Percentiles rank a stretch among this genome's conserved stretches.
phyloP scores from a whole-genome alignment of 2,113 vertebrate genomes.

The Psephotus haematonotus region DNA sequence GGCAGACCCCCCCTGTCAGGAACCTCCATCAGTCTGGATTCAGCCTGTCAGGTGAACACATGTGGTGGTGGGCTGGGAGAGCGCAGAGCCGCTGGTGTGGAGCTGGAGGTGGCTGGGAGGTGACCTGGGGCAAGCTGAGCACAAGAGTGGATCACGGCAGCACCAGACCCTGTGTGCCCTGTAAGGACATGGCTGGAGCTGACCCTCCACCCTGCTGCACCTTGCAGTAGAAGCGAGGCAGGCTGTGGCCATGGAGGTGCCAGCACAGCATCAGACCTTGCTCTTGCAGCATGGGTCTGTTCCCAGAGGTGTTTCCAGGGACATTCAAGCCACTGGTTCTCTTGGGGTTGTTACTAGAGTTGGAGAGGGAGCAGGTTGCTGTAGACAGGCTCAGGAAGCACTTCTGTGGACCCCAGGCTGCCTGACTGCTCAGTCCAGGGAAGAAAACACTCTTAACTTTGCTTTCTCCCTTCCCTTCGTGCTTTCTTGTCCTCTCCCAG shows the following conservation, averaged over 20 bases:
- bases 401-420: not conserved
- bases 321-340: not conserved
- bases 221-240: not conserved
- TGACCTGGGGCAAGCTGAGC: not conserved
- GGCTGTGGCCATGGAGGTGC: not conserved
- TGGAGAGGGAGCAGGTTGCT: not conserved
- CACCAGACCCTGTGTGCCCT: not conserved
- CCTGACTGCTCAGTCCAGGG: not conserved
- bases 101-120: not conserved
- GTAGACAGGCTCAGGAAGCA: not conserved
- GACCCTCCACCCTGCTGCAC: not conserved
- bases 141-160: not conserved
- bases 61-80: not conserved
- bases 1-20: slow-evolving; percentile 85
- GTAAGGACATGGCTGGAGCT: not conserved
- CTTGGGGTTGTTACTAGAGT: fast-evolving
- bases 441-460: not conserved
- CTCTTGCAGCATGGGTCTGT: not conserved
- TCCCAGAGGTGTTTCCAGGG: fast-evolving
- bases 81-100: not conserved
- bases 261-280: not conserved
- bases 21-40: slow-evolving; percentile 98
- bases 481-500: slow-evolving; percentile 25
- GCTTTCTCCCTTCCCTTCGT: not conserved
- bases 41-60: slow-evolving; percentile 88